Conservation (phyloP, 2,797 vertebrate species). For the Syndactyla subalaris region DNA sequence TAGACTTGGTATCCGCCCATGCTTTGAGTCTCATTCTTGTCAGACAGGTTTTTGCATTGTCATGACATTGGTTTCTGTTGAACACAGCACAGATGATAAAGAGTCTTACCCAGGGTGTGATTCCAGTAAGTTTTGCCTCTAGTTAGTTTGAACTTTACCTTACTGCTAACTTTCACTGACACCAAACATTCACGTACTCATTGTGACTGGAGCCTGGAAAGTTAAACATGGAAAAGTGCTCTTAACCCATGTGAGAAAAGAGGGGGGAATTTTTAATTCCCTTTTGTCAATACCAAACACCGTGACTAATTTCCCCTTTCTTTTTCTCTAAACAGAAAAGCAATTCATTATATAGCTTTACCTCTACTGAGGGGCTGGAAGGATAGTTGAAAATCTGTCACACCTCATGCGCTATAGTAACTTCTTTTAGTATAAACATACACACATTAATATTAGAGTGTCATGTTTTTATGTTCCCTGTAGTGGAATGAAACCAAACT, state of each 20-base stretch:
- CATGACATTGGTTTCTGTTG: background rate
- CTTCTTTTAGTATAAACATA: background rate
- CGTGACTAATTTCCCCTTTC: background rate
- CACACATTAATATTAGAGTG: background rate
- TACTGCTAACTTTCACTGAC: background rate
- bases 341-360: background rate
- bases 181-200: background rate
- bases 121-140: background rate
- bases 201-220: background rate
- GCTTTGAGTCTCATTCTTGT: background rate
- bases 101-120: background rate
- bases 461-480: background rate
- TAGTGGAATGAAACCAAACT: background rate
- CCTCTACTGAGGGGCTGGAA: background rate
- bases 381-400: background rate
- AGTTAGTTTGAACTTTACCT: background rate
- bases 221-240: background rate
- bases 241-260: background rate
- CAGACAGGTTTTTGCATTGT: background rate
- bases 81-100: background rate
- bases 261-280: fast-evolving
- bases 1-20: fast-evolving
- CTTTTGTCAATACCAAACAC: background rate
- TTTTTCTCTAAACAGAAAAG: background rate
- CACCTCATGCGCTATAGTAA: background rate